A percentile compares a stretch with the other conserved stretches of the same genome.
Conservation (phyloP, 1,140 invertebrate species). For the Drosophila triauraria region DNA sequence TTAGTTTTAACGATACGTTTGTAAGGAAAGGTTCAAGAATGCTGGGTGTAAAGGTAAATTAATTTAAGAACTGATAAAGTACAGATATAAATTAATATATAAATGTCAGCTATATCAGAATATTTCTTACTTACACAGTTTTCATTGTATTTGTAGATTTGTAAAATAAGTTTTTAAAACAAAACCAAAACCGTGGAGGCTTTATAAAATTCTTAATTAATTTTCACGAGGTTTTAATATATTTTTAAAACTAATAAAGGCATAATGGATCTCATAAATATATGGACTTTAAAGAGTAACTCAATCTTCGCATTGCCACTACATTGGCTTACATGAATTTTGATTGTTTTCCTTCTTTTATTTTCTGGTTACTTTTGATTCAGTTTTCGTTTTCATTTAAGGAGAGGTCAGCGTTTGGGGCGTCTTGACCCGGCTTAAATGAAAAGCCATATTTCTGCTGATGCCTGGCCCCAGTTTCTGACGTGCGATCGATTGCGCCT, state of each 20-base stretch:
- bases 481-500: constrained; percentile 81
- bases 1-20: neutral
- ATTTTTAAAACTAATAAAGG: too few species aligned
- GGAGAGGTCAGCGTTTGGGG: constrained; percentile 58
- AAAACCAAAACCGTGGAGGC: too few species aligned
- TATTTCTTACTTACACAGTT: too few species aligned
- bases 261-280: too few species aligned
- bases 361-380: constrained; percentile 64
- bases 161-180: too few species aligned
- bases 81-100: too few species aligned
- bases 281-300: constrained; percentile 5
- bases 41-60: too few species aligned
- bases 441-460: constrained; percentile 79
- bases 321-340: constrained; percentile 10
- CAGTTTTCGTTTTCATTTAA: constrained; percentile 76
- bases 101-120: too few species aligned
- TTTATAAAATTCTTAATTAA: too few species aligned
- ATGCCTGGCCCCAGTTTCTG: constrained; percentile 78
- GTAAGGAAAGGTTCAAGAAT: neutral
- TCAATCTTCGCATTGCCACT: constrained; percentile 6
- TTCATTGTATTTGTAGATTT: too few species aligned
- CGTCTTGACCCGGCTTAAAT: constrained; percentile 79
- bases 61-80: neutral
- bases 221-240: too few species aligned
- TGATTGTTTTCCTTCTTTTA: constrained; percentile 35